Base-by-base conservation (phyloP, 2,888 invertebrate species). In the Priocnemis perturbator region DNA sequence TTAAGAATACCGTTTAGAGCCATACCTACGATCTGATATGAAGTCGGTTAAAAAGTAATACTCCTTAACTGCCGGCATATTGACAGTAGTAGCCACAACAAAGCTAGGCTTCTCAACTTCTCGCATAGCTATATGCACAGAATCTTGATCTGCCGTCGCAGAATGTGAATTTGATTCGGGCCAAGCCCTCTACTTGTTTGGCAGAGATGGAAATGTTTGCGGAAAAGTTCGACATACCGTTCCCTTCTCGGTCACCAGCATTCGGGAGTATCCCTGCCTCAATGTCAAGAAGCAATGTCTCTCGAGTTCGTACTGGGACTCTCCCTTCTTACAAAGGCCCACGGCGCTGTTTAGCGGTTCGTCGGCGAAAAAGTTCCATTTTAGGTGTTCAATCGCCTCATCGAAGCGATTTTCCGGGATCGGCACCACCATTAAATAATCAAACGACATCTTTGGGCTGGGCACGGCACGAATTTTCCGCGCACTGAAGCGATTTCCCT, bases 301-400 rank as follows among this genome's bases (percentile, higher is more conserved):
- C 89, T 96, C 96, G 63, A 96, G 90, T 30, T 94, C 93, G 0
- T 90, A 91, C 82, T 95, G 95, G 0, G 94, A 92, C 81, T 93
- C 92, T 0, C 95, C 95, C 5, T 92, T 91, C 60, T 91, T 88
- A 84, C 95, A 95, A 5, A 96, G 90, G 14, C 92, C 91, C n/a
- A 95, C 94, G 0, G 95, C 94, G 79, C 92, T 92, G 89, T 96
- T 96, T 56, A 96, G 91, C 0, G 96, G 96, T 86, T 96, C 96
- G 85, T 96, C 96, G 0, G 95, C 93, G 87, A 96, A 96, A 90
- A 95, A 95, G 84, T 93, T 94, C 76, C 92, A 90, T 45, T 95
- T 91, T 60, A 96, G 90, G 86, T 95, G 95, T 26, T 91, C 88
- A 71, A 96, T 92, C 59, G 95, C 94, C 26, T 93, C 92, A 26